Base-by-base conservation (phyloP, 2,888 invertebrate genomes). In the Eupithecia subumbrata region DNA sequence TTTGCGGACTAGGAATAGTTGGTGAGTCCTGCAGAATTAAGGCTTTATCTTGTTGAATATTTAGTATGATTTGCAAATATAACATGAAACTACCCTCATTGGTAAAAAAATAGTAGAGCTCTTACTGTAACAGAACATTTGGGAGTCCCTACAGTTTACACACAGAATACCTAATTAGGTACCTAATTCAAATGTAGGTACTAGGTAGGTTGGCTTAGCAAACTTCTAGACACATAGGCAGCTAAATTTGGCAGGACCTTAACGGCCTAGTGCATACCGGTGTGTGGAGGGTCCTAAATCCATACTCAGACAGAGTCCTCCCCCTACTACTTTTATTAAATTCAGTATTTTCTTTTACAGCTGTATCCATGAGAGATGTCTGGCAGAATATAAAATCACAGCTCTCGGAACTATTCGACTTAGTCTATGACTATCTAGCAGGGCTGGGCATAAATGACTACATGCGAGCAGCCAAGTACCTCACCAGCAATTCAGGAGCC, bases 341-440 rank as follows among this genome's bases (percentile, higher is more conserved):
- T 68, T 22, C n/a, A 67, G 69, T 45, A n/a, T 72, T 72, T 71
- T 37, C 43, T 66, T 69, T 87, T 86, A 2, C 86, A 94, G 94
- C 86, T 69, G 88, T 93, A 22, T 89, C 94, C 2, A 91, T 94
- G 92, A 83, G 94, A 64, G 91, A 92, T 2, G 81, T 92, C 48
- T 94, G 94, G 94, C 75, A 87, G 2, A 92, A 93, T 0, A 84
- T 94, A 56, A 92, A 87, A 70, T 82, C 80, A 0, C 89, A 91
- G 72, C 82, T 94, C 0, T 81, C 85, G 0, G 93, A 92, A 9
- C 68, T 95, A 9, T 89, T 91, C 71, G 93, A 94, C 30, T 85
- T 94, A 3, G 94, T 93, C 0, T 95, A 93, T 73, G 94, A 95
- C 78, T 94, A 91, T 78, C 82, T 94, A 7, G 89, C 90, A 0